A percentile compares a stretch with the other conserved stretches of the same genome.
Evolutionary conservation across 2,888 invertebrate genomes (phyloP).

Genomic region (Platycheirus rosarum): DNA sequence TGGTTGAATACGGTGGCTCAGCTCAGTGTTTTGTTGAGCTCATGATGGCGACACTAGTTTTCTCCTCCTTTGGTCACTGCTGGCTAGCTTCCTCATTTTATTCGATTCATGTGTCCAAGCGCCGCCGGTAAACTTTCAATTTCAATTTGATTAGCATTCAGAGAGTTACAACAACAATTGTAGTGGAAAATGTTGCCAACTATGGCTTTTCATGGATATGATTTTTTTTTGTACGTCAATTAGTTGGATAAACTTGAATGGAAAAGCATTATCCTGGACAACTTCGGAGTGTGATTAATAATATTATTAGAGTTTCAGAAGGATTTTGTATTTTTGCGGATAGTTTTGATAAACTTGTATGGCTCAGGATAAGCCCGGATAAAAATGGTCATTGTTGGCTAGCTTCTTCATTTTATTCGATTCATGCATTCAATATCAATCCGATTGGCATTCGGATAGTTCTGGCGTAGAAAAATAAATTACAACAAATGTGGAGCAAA

Average conservation of each 20-base stretch:
- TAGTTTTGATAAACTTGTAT: too few species aligned
- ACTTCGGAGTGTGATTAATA: too few species aligned
- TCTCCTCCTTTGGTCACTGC: conserved; percentile 29
- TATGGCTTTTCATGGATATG: not conserved
- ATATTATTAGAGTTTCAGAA: too few species aligned
- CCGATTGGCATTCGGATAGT: conserved; percentile 60
- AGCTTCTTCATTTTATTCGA: conserved; percentile 66
- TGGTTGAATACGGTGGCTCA: conserved; percentile 22
- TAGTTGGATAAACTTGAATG: too few species aligned
- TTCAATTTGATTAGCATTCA: conserved; percentile 71
- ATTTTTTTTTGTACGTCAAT: too few species aligned
- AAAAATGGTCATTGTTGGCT: conserved; percentile 10
- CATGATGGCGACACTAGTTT: conserved; percentile 44
- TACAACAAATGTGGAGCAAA: too few species aligned
- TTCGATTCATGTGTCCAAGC: conserved; percentile 61
- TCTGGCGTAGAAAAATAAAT: too few species aligned
- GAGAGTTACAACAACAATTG: conserved; percentile 18
- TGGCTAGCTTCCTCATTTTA: conserved; percentile 60
- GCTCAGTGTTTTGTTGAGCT: too few species aligned
- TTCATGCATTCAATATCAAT: conserved; percentile 69
- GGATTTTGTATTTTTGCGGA: too few species aligned
- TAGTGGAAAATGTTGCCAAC: conserved; percentile 19
- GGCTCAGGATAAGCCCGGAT: too few species aligned
- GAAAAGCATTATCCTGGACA: too few species aligned
- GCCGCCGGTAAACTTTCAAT: conserved; percentile 66